Base-by-base conservation (phyloP, 2,797 vertebrate species). In the Syngnathus rostellatus region DNA sequence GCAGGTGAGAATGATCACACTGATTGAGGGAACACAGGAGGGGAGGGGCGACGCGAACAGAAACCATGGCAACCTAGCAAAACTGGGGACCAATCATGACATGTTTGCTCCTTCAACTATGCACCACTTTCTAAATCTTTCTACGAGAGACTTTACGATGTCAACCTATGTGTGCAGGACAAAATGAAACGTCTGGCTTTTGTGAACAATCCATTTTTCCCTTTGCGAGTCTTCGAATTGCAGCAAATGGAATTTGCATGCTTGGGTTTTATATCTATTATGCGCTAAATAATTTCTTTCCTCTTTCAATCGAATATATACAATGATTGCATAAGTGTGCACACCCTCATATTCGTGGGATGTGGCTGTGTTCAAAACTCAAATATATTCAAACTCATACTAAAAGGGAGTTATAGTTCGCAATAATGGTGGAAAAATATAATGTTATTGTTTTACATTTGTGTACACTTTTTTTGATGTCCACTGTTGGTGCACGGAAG, bases 161-260 rank as follows among this genome's bases (percentile, higher is more conserved):
- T 62, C 41, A 45, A 12, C 11, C 45, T 43, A 62, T 25, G 60
- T 23, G 60, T 62, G 41, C 60, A 45, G 45, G 60, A 23, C 40
- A 45, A 25, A 62, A 62, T 45, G 41, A 62, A 62, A 62, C 45
- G 12, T 41, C 23, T 8, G 39, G n/a, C 38, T 61, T 61, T 41
- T 61, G 59, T 21, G 59, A 61, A 61, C 12, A 61, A 41, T 61
- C 19, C 41, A 41, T 61, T 61, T 41, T 61, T 61, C 59, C 12
- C 19, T 25, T 43, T 41, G 21, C 60, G 45, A 43, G n/a, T 25
- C 41, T 3, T 16, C 14, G n/a, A 62, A 45, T 45, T 45, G 21
- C 60, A 25, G 4, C 16, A 45, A 61, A 5, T n/a, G 5, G 8
- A 10, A 9, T 39, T 41, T 62, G 8, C 10, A 2, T 62, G 60